These are phyloP conservation scores for Acrobasis repandana DNA, from an alignment of 2,888 invertebrate species.

Conservation along the genomic window DNA sequence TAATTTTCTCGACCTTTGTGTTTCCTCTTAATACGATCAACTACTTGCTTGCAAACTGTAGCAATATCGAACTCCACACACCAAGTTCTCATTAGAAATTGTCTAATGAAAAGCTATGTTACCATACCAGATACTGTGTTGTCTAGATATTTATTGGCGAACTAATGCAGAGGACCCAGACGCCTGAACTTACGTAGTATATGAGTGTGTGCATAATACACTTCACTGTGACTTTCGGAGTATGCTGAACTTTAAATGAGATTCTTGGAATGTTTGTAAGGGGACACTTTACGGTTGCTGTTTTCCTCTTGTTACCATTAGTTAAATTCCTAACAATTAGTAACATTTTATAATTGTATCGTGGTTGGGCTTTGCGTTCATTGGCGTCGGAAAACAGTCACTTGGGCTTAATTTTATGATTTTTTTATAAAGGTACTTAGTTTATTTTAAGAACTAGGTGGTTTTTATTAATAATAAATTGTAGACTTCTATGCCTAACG, in stretches of 20 bases:
- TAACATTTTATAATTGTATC: too few species aligned
- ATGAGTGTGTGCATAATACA: conserved; percentile 51
- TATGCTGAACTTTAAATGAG: conserved; percentile 65
- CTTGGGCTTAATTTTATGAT: too few species aligned
- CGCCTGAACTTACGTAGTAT: conserved; percentile 42
- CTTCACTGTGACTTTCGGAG: conserved; percentile 53
- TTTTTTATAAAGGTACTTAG: too few species aligned
- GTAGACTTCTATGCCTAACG: too few species aligned
- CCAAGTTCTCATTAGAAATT: conserved; percentile 11
- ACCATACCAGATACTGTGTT: conserved; percentile 37
- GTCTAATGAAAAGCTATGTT: conserved; percentile 24
- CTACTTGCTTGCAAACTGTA: too few species aligned
- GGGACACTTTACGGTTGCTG: conserved; percentile 52
- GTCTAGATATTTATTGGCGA: conserved; percentile 40
- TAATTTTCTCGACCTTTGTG: too few species aligned
- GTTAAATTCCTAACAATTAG: not conserved
- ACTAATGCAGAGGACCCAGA: conserved; percentile 45
- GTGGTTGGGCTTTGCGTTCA: too few species aligned
- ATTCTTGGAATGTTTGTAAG: conserved; percentile 62
- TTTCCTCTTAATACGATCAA: too few species aligned
- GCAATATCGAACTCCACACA: not conserved
- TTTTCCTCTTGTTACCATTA: conserved; percentile 39
- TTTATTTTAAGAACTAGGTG: too few species aligned
- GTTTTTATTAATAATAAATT: too few species aligned
- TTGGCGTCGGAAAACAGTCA: too few species aligned